Evolutionary conservation across 2,797 vertebrate genomes (phyloP).

Genomic region (Hapalemur alaotrensis): DNA sequence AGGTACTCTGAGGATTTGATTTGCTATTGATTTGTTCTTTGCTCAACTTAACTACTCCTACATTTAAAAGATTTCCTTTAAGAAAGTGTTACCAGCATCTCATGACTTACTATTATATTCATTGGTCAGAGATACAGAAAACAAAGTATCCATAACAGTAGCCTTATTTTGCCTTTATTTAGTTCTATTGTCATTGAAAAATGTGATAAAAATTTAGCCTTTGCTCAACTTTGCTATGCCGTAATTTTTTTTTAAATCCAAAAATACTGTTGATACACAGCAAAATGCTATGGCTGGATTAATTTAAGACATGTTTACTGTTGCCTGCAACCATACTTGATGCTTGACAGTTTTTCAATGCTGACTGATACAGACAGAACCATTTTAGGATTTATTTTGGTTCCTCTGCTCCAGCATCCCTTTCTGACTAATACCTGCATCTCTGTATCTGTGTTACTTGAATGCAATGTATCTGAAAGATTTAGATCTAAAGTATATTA

Average conservation of each 20-base stretch:
- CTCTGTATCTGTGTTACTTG: background rate
- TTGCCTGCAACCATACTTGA: background rate
- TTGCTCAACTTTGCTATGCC: background rate
- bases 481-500: background rate
- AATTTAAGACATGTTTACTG: background rate
- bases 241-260: background rate
- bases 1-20: slow-evolving; percentile 20
- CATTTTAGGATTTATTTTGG: background rate
- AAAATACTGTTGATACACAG: background rate
- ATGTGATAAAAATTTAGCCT: background rate
- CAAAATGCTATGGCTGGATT: background rate
- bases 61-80: slow-evolving; percentile 4
- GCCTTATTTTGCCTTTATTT: slow-evolving; percentile 48
- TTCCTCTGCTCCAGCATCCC: background rate
- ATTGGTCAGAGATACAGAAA: background rate
- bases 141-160: background rate
- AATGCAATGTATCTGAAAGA: background rate
- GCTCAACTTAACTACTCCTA: background rate
- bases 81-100: background rate
- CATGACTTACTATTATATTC: background rate
- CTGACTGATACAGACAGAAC: background rate
- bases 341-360: background rate
- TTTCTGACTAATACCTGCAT: background rate
- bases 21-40: background rate
- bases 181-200: slow-evolving; percentile 38